These are phyloP conservation scores for Falco punctatus DNA, from an alignment of 2,113 vertebrate species.

Conservation along the genomic window DNA sequence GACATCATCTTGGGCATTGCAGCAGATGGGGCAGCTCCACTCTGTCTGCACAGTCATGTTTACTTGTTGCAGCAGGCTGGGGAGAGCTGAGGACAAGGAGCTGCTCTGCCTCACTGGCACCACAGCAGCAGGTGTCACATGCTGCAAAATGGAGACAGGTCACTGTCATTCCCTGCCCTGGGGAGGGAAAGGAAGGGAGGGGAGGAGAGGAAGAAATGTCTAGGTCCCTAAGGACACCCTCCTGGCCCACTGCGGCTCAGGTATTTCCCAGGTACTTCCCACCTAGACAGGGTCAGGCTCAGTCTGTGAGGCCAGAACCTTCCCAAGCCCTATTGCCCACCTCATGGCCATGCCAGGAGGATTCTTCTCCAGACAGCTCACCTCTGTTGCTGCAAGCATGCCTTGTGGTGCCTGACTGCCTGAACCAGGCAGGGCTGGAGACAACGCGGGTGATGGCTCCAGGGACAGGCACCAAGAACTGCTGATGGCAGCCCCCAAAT, in stretches of 20 bases:
- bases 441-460: not conserved
- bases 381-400: not conserved
- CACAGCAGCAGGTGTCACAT: not conserved
- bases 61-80: not conserved
- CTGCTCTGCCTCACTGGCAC: not conserved
- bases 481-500: not conserved
- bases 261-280: not conserved
- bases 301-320: not conserved
- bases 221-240: not conserved
- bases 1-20: accelerated
- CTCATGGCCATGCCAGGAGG: accelerated
- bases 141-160: not conserved
- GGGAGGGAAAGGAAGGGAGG: accelerated
- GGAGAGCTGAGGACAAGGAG: not conserved
- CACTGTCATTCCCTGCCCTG: accelerated
- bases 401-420: accelerated
- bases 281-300: not conserved
- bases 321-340: accelerated
- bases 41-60: accelerated
- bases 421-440: not conserved
- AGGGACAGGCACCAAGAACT: not conserved
- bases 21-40: not conserved
- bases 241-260: not conserved
- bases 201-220: not conserved
- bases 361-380: not conserved